Evolutionary conservation across 2,888 invertebrate species (phyloP), one percentile per base, ranked within the genome.

Genomic region (Platycheirus albimanus): DNA sequence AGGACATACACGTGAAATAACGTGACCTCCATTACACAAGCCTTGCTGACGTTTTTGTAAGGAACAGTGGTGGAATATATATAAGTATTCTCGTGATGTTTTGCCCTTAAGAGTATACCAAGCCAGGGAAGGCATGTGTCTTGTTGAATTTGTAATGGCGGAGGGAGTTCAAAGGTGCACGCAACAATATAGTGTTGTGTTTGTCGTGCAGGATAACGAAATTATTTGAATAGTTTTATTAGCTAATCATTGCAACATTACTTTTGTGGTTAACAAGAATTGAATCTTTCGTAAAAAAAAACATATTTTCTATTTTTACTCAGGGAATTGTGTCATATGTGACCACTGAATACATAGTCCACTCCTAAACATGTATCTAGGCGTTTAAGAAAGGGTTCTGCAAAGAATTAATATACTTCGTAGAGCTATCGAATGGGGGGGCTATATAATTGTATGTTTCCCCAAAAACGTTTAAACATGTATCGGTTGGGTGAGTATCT

Each of bases 131-230:
- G n/a, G n/a, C 19, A 13, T 33, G 72, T 72, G 52, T 83, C 77
- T 77, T 77, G 67, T 78, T 83, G 63, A 83, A 83, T 83, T 83
- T 74, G 72, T 72, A 83, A 83, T 83, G 69, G 78, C 78, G 83
- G 83, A 78, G 64, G 52, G 61, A 69, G 72, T 83, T 78, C 78
- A 83, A 72, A 83, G 63, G 63, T 36, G 51, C 83, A 83, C 72
- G 77, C 83, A 69, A 77, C 38, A n/a, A n/a, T 28, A 33, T 8
- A 36, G 43, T 69, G 52, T 49, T 64, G 24, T 24, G 74, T 43
- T 7, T 10, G 6, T 20, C 17, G 36, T 47, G 11, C 38, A 28
- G 38, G 24, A 63, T 70, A 58, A 70, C 54, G 67, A 66, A 63
- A 64, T 69, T 63, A 78, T 83, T 83, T 69, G 63, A 69, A 64